Conservation (phyloP, 2,797 vertebrate genomes). For the Myotis pilosus region DNA sequence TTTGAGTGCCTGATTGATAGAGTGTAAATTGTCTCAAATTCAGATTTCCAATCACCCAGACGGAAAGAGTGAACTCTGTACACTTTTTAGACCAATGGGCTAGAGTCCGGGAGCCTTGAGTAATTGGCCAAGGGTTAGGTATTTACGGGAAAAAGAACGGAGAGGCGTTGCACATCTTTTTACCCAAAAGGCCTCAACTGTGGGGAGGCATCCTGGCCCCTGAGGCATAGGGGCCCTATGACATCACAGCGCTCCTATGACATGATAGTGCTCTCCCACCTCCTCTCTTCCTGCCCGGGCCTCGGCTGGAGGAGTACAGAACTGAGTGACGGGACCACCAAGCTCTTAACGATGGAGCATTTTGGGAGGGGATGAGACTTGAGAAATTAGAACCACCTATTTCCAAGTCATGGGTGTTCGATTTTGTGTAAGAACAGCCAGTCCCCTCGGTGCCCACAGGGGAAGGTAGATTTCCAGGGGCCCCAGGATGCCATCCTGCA, state of each 20-base stretch:
- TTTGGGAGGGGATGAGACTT: background rate
- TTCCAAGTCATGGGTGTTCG: slow-evolving; percentile 1
- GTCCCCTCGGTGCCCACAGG: background rate
- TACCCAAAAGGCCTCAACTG: background rate
- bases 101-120: background rate
- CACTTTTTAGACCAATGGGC: background rate
- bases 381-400: background rate
- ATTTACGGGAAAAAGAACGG: background rate
- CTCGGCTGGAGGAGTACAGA: background rate
- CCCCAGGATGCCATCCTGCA: background rate
- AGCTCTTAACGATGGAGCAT: background rate
- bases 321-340: background rate
- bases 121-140: background rate
- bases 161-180: background rate
- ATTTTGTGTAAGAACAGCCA: slow-evolving; percentile 36
- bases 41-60: background rate
- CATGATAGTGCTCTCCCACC: background rate
- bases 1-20: background rate
- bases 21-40: background rate
- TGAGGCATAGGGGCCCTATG: slow-evolving; percentile 55
- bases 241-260: slow-evolving; percentile 56
- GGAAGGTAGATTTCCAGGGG: background rate
- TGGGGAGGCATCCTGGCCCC: background rate
- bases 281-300: background rate
- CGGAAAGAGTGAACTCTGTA: background rate